Conservation (phyloP, 2,888 invertebrate genomes). For the Lasioglossum pauxillum region DNA sequence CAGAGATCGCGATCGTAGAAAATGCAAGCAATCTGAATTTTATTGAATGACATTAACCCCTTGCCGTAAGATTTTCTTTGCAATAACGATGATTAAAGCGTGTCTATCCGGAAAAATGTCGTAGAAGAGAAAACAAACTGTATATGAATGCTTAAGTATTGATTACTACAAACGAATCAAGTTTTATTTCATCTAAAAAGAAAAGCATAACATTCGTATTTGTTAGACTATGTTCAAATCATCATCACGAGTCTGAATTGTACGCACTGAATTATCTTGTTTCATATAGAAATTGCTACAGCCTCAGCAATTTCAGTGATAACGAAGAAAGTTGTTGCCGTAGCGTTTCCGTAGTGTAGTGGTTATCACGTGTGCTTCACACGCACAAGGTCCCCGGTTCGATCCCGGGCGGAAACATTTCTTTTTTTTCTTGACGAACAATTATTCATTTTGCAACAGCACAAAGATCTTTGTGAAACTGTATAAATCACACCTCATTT, state of each 20-base stretch:
- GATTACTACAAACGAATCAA: too few species aligned
- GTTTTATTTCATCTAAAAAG: too few species aligned
- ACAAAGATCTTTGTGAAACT: background rate
- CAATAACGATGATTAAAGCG: too few species aligned
- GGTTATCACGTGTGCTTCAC: conserved; percentile 93
- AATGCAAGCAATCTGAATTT: background rate
- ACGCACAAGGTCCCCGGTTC: conserved; percentile 95
- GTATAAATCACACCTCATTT: background rate
- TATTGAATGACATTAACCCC: background rate
- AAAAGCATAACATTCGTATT: too few species aligned
- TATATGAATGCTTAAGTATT: too few species aligned
- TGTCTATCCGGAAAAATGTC: too few species aligned
- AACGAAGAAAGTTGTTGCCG: background rate
- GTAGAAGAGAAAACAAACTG: too few species aligned
- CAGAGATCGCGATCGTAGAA: background rate
- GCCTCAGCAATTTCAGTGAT: rapidly evolving
- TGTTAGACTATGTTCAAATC: too few species aligned
- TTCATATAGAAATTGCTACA: background rate
- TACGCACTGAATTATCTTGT: background rate
- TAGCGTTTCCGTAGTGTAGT: conserved; percentile 90
- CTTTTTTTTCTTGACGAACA: background rate
- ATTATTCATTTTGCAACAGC: background rate
- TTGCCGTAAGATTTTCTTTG: too few species aligned
- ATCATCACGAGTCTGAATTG: too few species aligned
- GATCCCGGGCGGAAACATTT: conserved; percentile 93